Conservation (phyloP, 2,888 invertebrate species). For the Eupeodes latifasciatus region DNA sequence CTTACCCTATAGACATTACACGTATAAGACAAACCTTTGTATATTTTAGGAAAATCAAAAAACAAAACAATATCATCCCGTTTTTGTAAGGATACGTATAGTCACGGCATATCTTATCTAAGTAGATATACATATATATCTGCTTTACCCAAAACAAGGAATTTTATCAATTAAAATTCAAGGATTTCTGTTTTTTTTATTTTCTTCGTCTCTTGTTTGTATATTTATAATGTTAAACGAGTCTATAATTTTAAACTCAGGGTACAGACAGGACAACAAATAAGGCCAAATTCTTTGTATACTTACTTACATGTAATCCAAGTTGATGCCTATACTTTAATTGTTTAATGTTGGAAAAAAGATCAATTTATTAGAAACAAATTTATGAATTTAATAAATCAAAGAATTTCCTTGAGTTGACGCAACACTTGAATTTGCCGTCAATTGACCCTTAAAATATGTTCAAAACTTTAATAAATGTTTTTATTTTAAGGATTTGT, state of each 20-base stretch:
- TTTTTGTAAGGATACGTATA: not conserved
- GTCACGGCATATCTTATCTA: not conserved
- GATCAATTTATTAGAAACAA: too few relatives aligned
- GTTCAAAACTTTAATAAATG: too few relatives aligned
- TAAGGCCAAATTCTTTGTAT: not conserved
- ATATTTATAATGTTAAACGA: constrained; percentile 16
- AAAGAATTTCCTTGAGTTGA: too few relatives aligned
- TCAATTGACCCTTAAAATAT: too few relatives aligned
- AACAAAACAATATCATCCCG: not conserved
- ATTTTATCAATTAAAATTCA: constrained; percentile 59
- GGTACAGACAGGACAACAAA: not conserved
- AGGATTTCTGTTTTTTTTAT: constrained; percentile 32
- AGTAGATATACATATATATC: not conserved
- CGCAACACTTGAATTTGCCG: too few relatives aligned
- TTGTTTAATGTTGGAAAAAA: too few relatives aligned
- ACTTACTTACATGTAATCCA: too few relatives aligned
- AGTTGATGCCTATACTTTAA: too few relatives aligned
- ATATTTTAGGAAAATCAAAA: not conserved
- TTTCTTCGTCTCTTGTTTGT: not conserved
- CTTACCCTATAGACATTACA: too few relatives aligned
- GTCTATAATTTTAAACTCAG: constrained; percentile 37
- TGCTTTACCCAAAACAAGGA: not conserved
- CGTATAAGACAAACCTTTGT: too few relatives aligned
- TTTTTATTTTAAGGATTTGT: too few relatives aligned
- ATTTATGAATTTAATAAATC: too few relatives aligned